Conservation (phyloP, 2,113 vertebrate species). For the Bettongia penicillata region DNA sequence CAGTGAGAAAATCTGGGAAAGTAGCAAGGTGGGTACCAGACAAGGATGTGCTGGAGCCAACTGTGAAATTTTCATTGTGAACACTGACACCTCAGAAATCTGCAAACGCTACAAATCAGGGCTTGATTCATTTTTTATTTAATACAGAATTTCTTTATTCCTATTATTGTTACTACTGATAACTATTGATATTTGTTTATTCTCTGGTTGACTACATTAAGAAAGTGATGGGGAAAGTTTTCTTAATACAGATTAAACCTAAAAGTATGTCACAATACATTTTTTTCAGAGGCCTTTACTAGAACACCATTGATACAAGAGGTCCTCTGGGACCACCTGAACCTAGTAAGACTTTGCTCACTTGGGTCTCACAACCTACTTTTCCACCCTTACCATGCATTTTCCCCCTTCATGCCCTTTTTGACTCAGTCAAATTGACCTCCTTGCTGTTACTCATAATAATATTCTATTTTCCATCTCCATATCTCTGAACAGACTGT, state of each 20-base stretch:
- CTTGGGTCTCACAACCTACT: background rate
- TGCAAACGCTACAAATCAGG: background rate
- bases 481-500: background rate
- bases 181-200: background rate
- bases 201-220: background rate
- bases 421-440: background rate
- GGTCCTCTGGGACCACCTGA: background rate
- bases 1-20: background rate
- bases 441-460: background rate
- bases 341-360: background rate
- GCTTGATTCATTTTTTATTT: background rate
- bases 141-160: background rate
- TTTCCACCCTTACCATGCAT: background rate
- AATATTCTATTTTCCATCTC: background rate
- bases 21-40: background rate
- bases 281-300: background rate
- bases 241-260: background rate
- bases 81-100: background rate
- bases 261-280: background rate
- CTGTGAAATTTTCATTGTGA: background rate
- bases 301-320: background rate
- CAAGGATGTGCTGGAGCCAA: background rate
- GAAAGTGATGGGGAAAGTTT: background rate
- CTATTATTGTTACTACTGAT: background rate
- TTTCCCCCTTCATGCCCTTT: background rate